A percentile compares a stretch with the other conserved stretches of the same genome.
Conservation (phyloP, 2,797 vertebrate genomes). For the Malurus leucopterus region DNA sequence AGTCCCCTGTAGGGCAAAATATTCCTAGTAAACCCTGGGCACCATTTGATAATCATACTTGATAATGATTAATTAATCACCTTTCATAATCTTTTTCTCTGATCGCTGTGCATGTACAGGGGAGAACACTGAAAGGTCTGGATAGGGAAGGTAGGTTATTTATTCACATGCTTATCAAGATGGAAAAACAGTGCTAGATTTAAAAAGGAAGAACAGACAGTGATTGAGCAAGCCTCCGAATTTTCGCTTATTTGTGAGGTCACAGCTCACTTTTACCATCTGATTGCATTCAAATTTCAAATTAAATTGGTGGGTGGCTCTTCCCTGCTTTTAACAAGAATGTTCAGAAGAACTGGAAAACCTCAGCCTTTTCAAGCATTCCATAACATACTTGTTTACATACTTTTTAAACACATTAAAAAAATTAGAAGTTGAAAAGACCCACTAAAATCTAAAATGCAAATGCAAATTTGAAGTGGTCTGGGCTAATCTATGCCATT, state of each 20-base stretch:
- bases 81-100: background rate
- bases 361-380: background rate
- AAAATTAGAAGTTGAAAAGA: background rate
- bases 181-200: background rate
- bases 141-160: background rate
- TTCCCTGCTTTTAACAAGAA: background rate
- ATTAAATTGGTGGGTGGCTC: background rate
- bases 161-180: background rate
- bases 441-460: background rate
- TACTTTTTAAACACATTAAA: background rate
- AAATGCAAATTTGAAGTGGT: background rate
- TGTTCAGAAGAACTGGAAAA: background rate
- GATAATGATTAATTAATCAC: background rate
- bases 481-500: background rate
- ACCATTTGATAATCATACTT: background rate
- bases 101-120: background rate
- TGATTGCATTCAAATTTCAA: background rate
- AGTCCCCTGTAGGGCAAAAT: background rate
- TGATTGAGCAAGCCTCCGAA: background rate
- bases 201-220: background rate
- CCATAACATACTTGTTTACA: accelerated
- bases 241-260: background rate
- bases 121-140: background rate
- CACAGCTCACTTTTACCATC: background rate
- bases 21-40: background rate